Evolutionary conservation across 2,113 vertebrate species (phyloP), one percentile per base, ranked within the genome.

Genomic region (Thunnus thynnus): DNA sequence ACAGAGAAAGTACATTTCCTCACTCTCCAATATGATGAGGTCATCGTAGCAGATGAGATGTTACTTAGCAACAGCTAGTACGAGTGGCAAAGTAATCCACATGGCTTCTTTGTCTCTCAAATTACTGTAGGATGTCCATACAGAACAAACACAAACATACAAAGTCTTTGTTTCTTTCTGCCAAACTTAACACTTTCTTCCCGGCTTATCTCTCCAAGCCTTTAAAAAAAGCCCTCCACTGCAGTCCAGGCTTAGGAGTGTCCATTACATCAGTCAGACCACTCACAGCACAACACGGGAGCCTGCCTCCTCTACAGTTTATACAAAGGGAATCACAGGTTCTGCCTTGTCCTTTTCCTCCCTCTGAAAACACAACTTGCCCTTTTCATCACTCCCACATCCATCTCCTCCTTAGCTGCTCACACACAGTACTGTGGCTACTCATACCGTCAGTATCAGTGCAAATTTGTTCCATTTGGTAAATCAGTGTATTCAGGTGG

Each of bases 321-420:
- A 63, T n/a, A 81, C 82, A 61, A 56, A 78, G 41, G 61, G 44
- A 88, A 85, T 78, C 76, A 69, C 50, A 80, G 32, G 7, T 44
- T 50, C 58, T 55, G 70, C 61, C 32, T 72, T 62, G 50, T 77
- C 55, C 65, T 77, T 82, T 84, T 63, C 80, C 62, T 81, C 74
- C 51, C 57, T 62, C 57, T 56, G 67, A 78, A 86, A 87, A 86
- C 73, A 83, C 63, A 76, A 74, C 71, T 60, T 87, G 71, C 61
- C 86, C 86, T 86, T 89, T 90, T 78, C 78, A 71, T 88, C 80
- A 85, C 50, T 11, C 61, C 27, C 71, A 68, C 58, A 85, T 86
- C 64, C 70, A 77, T 85, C 83, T 86, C 57, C 71, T 51, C 36
- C 66, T 71, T 85, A 89, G 81, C 73, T 55, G 67, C 76, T 83